A percentile compares a stretch with the other conserved stretches of the same genome.
These are phyloP conservation scores for Phorcus lineatus DNA, from an alignment of 2,888 invertebrate species.

Conservation along the genomic window DNA sequence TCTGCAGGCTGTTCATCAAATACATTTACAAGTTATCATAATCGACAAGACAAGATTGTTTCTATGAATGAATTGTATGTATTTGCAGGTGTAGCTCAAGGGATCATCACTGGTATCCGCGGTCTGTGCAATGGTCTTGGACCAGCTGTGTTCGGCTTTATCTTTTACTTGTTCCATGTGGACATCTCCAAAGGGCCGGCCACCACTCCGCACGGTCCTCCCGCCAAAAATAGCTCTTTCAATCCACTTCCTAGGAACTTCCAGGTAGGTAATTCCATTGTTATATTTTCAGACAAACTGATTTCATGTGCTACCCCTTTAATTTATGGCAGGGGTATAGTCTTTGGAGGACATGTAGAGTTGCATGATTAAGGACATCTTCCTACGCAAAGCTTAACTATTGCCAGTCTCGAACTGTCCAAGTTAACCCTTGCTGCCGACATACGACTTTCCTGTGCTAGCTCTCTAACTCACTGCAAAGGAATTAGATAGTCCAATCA, in stretches of 20 bases:
- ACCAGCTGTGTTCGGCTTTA: conserved; percentile 98
- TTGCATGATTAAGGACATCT: no score
- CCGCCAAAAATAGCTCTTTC: not conserved
- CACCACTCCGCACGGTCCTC: not conserved
- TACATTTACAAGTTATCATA: not conserved
- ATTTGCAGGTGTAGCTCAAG: conserved; percentile 80
- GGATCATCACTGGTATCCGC: conserved; percentile 98
- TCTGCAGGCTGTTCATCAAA: no score
- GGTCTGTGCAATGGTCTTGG: conserved; percentile 98
- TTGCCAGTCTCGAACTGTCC: no score
- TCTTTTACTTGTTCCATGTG: conserved; percentile 98
- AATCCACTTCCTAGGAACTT: conserved; percentile 1
- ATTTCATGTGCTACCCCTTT: no score
- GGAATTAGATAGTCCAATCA: no score
- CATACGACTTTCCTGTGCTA: no score
- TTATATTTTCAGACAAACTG: no score
- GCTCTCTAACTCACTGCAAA: no score
- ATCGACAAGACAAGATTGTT: not conserved
- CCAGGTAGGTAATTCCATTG: not conserved
- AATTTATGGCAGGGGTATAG: no score
- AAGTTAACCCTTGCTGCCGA: no score
- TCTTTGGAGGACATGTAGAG: no score
- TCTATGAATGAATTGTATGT: not conserved
- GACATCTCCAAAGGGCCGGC: conserved; percentile 80
- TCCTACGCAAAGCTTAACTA: no score